phyloP scores from a whole-genome alignment of 2,888 invertebrate genomes.

The Machimus atricapillus region DNA sequence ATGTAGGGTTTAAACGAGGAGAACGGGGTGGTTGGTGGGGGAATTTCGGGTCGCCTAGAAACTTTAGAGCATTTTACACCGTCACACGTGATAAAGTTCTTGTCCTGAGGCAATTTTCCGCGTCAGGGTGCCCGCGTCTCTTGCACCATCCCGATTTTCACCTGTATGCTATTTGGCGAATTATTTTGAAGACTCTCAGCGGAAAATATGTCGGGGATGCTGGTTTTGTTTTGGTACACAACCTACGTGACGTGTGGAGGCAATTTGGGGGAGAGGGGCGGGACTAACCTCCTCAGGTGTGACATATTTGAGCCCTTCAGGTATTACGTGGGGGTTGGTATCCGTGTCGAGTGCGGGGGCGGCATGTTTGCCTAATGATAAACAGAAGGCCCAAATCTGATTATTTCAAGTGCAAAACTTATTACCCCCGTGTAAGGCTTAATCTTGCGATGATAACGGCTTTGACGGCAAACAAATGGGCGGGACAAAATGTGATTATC shows the following conservation, averaged over 20 bases:
- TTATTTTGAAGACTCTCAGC: background rate
- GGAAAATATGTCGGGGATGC: constrained; percentile 25
- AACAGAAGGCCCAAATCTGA: constrained; percentile 1
- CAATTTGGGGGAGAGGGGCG: background rate
- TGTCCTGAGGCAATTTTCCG: constrained; percentile 33
- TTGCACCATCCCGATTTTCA: background rate
- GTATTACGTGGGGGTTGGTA: background rate
- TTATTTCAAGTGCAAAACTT: constrained; percentile 27
- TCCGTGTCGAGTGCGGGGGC: background rate
- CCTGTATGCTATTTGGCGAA: background rate
- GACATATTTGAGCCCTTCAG: background rate
- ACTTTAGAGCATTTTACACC: constrained; percentile 35
- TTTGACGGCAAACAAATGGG: constrained; percentile 5
- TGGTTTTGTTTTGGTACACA: constrained; percentile 22
- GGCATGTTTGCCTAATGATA: constrained; percentile 21
- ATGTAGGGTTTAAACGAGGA: background rate
- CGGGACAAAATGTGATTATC: background rate
- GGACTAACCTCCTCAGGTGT: background rate
- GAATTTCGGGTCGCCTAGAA: constrained; percentile 11
- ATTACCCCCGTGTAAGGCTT: constrained; percentile 10
- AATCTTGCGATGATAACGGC: constrained; percentile 15
- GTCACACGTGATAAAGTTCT: constrained; percentile 39
- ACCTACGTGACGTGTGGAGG: constrained; percentile 3
- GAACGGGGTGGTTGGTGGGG: background rate
- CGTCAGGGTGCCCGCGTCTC: background rate